A percentile compares a stretch with the other conserved stretches of the same genome.
Conservation (phyloP, 2,797 vertebrate genomes). For the Scolopax bukidnonensis region DNA sequence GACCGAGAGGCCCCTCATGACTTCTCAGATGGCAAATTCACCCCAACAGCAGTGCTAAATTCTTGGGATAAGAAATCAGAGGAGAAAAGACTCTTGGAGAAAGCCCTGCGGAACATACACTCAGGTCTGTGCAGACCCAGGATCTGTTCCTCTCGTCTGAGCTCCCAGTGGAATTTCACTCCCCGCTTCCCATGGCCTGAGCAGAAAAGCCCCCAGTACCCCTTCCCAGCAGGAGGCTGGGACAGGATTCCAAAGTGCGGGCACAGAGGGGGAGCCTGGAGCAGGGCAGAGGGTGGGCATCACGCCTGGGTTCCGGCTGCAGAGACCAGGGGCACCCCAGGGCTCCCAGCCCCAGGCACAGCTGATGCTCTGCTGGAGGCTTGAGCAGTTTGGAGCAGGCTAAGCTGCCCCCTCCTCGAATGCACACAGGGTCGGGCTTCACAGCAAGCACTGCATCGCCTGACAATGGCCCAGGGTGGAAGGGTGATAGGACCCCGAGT, state of each 20-base stretch:
- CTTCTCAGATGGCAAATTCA: neutral
- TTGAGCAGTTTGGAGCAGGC: neutral
- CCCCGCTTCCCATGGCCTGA: fast-evolving
- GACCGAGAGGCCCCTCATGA: neutral
- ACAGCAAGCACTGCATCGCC: neutral
- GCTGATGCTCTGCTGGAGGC: neutral
- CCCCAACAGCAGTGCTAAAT: no score
- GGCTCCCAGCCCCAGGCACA: no score
- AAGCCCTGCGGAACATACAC: fast-evolving
- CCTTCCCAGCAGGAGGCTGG: neutral
- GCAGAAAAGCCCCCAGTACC: no score
- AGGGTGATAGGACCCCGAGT: fast-evolving
- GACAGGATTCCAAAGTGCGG: neutral
- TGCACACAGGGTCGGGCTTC: neutral
- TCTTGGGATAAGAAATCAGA: neutral
- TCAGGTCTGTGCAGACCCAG: fast-evolving
- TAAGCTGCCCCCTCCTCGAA: no score
- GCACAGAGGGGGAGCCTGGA: neutral
- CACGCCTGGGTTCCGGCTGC: neutral
- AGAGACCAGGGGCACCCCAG: no score
- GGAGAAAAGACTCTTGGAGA: neutral
- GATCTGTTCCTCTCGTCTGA: neutral
- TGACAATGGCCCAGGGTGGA: fast-evolving
- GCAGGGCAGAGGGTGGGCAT: neutral
- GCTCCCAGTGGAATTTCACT: neutral